These are phyloP conservation scores for Chrysotoxum bicinctum DNA, from an alignment of 2,888 invertebrate species.

Conservation along the genomic window DNA sequence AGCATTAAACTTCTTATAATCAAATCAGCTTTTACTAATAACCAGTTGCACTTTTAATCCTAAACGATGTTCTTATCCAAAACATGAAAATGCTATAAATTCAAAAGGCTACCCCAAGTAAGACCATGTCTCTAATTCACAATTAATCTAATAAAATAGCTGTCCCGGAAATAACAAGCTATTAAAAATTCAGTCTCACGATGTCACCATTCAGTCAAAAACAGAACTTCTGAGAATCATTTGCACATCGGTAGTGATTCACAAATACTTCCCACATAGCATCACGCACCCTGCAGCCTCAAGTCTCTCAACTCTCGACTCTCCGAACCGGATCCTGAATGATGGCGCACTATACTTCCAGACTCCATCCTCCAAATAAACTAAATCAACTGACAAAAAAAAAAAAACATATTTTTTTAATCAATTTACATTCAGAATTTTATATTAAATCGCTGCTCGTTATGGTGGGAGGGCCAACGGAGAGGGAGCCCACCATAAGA, in stretches of 20 bases:
- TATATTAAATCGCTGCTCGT: conserved; percentile 48
- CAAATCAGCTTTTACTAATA: background rate
- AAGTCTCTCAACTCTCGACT: background rate
- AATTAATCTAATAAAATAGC: background rate
- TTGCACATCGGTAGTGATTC: conserved; percentile 27
- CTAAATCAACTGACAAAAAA: conserved; percentile 1
- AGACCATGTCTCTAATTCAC: conserved; percentile 28
- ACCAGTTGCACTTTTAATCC: conserved; percentile 1
- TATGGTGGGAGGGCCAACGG: conserved; percentile 5
- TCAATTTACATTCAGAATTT: conserved; percentile 70
- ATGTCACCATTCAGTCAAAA: conserved; percentile 65
- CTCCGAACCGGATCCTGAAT: conserved; percentile 15
- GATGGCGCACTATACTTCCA: conserved; percentile 20
- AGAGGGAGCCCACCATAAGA: conserved; percentile 12
- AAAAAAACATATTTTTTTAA: conserved; percentile 54
- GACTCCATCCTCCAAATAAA: background rate
- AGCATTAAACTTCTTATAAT: too few relatives aligned
- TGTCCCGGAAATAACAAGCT: conserved; percentile 45
- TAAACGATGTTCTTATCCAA: background rate
- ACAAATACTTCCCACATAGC: conserved; percentile 52
- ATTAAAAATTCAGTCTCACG: conserved; percentile 35
- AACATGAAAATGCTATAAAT: conserved; percentile 59
- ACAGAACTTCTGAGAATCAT: conserved; percentile 57
- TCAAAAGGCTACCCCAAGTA: conserved; percentile 54
- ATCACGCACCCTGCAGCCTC: conserved; percentile 54